Conservation (phyloP, 2,113 vertebrate species). For the Platichthys flesus region DNA sequence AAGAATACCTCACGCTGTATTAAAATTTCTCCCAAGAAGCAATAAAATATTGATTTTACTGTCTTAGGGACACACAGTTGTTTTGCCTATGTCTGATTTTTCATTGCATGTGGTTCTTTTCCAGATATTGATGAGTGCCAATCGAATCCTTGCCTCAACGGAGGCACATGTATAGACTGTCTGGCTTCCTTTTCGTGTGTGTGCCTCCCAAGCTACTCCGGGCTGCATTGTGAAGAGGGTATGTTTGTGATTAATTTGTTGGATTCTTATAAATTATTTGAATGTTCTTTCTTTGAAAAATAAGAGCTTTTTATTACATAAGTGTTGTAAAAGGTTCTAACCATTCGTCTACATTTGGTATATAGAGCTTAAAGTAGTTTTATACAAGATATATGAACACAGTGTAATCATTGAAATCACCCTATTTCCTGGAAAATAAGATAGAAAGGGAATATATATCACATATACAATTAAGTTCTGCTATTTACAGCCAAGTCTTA, state of each 20-base stretch:
- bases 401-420: slow-evolving; percentile 9
- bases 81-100: not conserved
- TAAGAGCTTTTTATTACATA: not conserved
- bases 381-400: not conserved
- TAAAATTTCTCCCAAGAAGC: not conserved
- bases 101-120: slow-evolving; percentile 39
- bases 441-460: not conserved
- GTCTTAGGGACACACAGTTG: not conserved
- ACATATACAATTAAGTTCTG: slow-evolving; percentile 9
- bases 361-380: not conserved
- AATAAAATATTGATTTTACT: not conserved
- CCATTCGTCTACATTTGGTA: not conserved
- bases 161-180: slow-evolving; percentile 92
- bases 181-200: slow-evolving; percentile 89
- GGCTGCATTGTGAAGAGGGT: slow-evolving; percentile 94
- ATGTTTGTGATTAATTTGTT: slow-evolving; percentile 33
- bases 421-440: slow-evolving; percentile 2
- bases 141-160: slow-evolving; percentile 93
- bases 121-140: slow-evolving; percentile 96
- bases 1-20: not conserved
- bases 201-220: slow-evolving; percentile 94
- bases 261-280: not conserved
- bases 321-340: not conserved
- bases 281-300: not conserved
- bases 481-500: not conserved